These are phyloP conservation scores for Forpus xanthops DNA, from an alignment of 2,797 vertebrate genomes.

Conservation along the genomic window DNA sequence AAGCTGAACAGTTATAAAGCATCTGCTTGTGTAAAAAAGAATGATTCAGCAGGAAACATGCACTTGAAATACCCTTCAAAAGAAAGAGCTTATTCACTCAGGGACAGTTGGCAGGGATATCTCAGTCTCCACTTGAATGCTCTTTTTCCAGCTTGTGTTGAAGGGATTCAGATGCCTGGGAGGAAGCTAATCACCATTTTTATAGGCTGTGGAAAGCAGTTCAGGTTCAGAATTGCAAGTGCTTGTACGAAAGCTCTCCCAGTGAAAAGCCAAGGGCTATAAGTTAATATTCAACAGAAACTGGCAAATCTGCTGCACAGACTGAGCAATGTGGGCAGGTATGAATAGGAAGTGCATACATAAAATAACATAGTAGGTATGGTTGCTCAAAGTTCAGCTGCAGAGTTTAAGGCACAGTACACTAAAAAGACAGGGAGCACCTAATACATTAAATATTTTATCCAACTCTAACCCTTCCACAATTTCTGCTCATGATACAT, in stretches of 20 bases:
- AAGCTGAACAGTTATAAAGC: slow-evolving; percentile 38
- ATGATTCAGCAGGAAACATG: slow-evolving; percentile 50
- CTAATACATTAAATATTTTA: neutral
- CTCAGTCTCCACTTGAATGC: slow-evolving; percentile 41
- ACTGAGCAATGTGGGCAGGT: neutral
- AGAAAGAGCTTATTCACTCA: slow-evolving; percentile 46
- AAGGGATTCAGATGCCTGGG: slow-evolving; percentile 53
- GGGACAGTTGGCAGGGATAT: slow-evolving; percentile 58
- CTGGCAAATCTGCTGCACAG: neutral
- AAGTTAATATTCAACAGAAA: slow-evolving; percentile 59
- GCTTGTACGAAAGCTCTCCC: neutral
- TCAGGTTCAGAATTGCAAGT: slow-evolving; percentile 33
- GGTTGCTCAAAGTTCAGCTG: neutral
- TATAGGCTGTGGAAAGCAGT: slow-evolving; percentile 10
- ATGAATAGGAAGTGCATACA: neutral
- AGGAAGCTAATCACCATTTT: slow-evolving; percentile 59
- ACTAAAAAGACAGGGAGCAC: neutral
- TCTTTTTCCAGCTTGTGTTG: slow-evolving; percentile 39
- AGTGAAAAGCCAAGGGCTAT: slow-evolving; percentile 6
- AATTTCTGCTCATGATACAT: neutral
- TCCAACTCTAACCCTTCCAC: neutral
- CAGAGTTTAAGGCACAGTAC: neutral
- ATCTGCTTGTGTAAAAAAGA: slow-evolving; percentile 41
- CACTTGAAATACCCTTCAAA: slow-evolving; percentile 59
- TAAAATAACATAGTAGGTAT: neutral